A percentile compares a stretch with the other conserved stretches of the same genome.
Conservation (phyloP, 2,888 invertebrate species). For the Balanococcus diminutus region DNA sequence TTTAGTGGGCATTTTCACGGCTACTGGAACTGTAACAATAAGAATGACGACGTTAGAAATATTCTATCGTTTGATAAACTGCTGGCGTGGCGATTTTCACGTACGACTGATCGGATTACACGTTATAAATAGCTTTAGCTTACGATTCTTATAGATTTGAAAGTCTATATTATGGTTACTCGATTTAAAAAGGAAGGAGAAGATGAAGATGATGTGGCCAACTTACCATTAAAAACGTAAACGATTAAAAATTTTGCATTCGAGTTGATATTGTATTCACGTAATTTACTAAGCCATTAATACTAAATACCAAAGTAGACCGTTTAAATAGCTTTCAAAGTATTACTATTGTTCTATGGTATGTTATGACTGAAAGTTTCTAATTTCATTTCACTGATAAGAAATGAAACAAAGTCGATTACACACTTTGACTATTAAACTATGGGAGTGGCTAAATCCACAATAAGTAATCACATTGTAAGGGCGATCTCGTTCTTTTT, state of each 20-base stretch:
- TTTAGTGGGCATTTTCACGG: neutral
- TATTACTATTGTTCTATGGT: neutral
- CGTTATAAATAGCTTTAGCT: neutral
- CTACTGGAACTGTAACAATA: neutral
- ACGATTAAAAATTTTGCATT: neutral
- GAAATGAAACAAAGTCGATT: too few species aligned
- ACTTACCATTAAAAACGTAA: neutral
- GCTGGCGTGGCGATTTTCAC: neutral
- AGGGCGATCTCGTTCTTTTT: too few species aligned
- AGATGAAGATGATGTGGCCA: neutral
- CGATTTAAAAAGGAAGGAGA: neutral
- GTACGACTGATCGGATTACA: neutral
- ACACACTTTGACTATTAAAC: too few species aligned
- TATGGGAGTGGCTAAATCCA: too few species aligned
- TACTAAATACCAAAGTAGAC: neutral
- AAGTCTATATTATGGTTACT: neutral
- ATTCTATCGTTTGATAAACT: neutral
- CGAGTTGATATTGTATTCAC: neutral
- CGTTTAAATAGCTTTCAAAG: neutral
- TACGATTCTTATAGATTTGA: neutral
- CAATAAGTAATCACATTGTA: too few species aligned
- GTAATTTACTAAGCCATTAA: neutral
- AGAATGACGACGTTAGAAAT: neutral
- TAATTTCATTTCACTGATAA: neutral
- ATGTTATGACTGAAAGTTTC: neutral